These are phyloP conservation scores for Lydus trimaculatus DNA, from an alignment of 2,888 invertebrate species.

Conservation along the genomic window DNA sequence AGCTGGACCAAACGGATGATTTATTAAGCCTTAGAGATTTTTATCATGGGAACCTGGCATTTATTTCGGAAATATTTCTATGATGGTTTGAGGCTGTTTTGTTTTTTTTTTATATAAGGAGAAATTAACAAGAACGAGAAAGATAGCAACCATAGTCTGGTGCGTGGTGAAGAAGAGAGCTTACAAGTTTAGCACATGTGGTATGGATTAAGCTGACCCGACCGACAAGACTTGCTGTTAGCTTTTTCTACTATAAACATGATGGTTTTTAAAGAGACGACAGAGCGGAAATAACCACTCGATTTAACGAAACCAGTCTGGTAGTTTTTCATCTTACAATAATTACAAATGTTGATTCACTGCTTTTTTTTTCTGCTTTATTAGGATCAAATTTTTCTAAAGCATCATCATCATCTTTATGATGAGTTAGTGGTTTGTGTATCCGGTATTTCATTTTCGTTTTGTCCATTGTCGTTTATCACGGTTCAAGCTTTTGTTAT, in stretches of 20 bases:
- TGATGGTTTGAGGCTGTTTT: slow-evolving; percentile 13
- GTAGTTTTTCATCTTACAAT: not conserved
- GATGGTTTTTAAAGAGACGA: slow-evolving; percentile 29
- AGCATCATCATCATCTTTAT: slow-evolving; percentile 6
- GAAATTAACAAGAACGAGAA: too few relatives aligned
- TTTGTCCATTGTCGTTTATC: slow-evolving; percentile 9
- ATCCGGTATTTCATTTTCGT: slow-evolving; percentile 21
- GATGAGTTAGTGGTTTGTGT: slow-evolving; percentile 22
- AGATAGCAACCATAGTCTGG: not conserved
- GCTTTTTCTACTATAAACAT: slow-evolving; percentile 25
- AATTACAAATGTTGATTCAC: slow-evolving; percentile 6
- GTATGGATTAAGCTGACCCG: slow-evolving; percentile 9
- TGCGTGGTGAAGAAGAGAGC: not conserved
- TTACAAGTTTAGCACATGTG: slow-evolving; percentile 8
- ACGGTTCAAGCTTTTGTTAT: not conserved
- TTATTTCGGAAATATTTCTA: slow-evolving; percentile 25
- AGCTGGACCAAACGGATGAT: slow-evolving; percentile 17
- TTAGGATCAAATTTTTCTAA: slow-evolving; percentile 3
- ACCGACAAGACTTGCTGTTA: slow-evolving; percentile 15
- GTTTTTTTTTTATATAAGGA: not conserved
- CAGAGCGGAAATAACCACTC: slow-evolving; percentile 34
- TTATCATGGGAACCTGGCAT: slow-evolving; percentile 20
- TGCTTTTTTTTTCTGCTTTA: not conserved
- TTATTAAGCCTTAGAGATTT: slow-evolving; percentile 16
- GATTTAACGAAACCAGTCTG: slow-evolving; percentile 10